Conservation (phyloP, 2,888 invertebrate species). For the Trichogramma dendrolimi region DNA sequence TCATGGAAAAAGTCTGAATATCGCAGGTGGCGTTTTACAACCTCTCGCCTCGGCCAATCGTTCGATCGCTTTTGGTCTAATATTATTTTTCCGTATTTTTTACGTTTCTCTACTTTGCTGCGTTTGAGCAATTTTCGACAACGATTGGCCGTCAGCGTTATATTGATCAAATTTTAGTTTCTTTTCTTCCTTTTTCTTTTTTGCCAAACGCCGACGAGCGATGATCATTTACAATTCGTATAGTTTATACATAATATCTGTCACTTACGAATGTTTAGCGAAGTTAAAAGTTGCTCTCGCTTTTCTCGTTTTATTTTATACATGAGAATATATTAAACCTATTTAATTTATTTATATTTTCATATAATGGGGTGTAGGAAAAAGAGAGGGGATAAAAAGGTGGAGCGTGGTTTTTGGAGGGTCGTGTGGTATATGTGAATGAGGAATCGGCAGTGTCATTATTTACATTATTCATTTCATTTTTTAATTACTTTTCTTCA, state of each 20-base stretch:
- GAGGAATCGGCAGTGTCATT: constrained; percentile 46
- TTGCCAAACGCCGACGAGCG: constrained; percentile 20
- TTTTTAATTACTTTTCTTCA: constrained; percentile 21
- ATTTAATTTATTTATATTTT: constrained; percentile 24
- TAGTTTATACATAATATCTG: constrained; percentile 10
- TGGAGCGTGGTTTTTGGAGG: constrained; percentile 4
- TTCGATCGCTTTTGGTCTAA: not conserved
- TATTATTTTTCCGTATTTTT: constrained; percentile 9
- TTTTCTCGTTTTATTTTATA: constrained; percentile 21
- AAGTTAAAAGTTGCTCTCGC: constrained; percentile 14
- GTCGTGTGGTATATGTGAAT: constrained; percentile 30
- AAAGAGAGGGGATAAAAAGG: constrained; percentile 2
- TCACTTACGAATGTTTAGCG: constrained; percentile 26
- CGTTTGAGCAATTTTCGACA: not conserved
- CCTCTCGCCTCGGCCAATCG: constrained; percentile 14
- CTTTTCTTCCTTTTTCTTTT: no score
- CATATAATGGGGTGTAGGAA: constrained; percentile 2
- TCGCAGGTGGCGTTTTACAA: constrained; percentile 19
- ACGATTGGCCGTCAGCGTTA: constrained; percentile 16
- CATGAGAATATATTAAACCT: constrained; percentile 25
- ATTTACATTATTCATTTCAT: constrained; percentile 43
- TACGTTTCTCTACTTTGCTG: constrained; percentile 1
- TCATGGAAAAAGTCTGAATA: constrained; percentile 27
- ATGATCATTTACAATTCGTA: constrained; percentile 22
- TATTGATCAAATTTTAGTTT: no score